Base-by-base conservation (phyloP, 2,113 vertebrate species). In the Labrus mixtus region DNA sequence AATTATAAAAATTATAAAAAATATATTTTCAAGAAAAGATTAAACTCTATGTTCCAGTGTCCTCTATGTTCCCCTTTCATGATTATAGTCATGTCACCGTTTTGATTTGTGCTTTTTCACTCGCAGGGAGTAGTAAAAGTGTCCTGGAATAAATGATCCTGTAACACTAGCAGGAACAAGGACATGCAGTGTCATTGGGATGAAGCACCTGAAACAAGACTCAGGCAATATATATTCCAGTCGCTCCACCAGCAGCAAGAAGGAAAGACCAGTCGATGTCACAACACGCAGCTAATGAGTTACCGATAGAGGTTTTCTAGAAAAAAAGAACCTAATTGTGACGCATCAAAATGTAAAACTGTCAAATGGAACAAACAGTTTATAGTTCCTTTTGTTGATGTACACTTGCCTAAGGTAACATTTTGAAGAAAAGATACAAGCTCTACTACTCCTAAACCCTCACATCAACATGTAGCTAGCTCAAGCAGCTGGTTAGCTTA, bases 41-140 rank as follows among this genome's bases (percentile, higher is more conserved):
- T 33, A 33, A 33, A 33, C 29, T 6, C n/a, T n/a, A 22, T 66
- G 71, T 67, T 46, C 50, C 69, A 63, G 17, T 1, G 13, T 72
- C 61, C 29, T 54, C 48, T 59, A 39, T 68, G 70, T 68, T 67
- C 19, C 22, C n/a, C 12, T 53, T 54, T 62, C 71, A 68, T 58
- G 39, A 60, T 33, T 58, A 65, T 66, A 63, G 43, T 56, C 29
- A 68, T 50, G 62, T 71, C 43, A 62, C 23, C 51, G n/a, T 71
- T 66, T 54, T 71, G 66, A 83, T 80, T 68, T 61, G 63, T 78
- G 48, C 39, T 50, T 16, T 56, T 68, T 33, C 8, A 36, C 60
- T 63, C 33, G 22, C 68, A 70, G 61, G 61, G 56, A 76, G 63
- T 79, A 69, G 68, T 82, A 76, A 76, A 86, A 53, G 69, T 72